These are phyloP conservation scores for Tetrao urogallus DNA, from an alignment of 2,113 vertebrate genomes.

Conservation along the genomic window DNA sequence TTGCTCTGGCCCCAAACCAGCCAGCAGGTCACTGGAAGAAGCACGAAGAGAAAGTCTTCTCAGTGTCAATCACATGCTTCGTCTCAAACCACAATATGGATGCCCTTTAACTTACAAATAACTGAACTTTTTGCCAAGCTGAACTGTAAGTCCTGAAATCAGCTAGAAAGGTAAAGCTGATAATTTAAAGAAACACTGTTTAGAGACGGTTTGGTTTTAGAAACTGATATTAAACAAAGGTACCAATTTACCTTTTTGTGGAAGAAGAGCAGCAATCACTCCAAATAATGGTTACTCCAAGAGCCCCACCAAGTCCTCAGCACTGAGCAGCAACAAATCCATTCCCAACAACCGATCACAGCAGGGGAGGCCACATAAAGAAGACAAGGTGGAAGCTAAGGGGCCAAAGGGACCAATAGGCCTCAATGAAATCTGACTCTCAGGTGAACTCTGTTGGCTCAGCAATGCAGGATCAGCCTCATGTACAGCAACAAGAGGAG, in stretches of 20 bases:
- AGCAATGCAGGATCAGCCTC: fast-evolving
- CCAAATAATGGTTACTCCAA: neutral
- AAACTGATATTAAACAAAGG: neutral
- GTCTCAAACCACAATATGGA: too few species aligned
- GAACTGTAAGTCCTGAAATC: neutral
- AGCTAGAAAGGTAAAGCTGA: neutral
- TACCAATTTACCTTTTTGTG: too few species aligned
- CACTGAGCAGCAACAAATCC: neutral
- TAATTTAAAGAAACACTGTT: neutral
- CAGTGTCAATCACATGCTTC: neutral
- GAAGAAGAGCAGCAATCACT: neutral
- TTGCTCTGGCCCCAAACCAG: neutral
- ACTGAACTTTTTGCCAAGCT: neutral
- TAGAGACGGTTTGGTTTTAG: neutral
- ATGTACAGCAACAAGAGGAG: neutral
- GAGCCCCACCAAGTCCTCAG: neutral
- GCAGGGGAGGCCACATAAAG: neutral
- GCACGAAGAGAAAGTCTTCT: neutral
- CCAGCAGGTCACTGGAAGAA: neutral
- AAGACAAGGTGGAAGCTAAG: neutral
- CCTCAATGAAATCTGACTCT: fast-evolving
- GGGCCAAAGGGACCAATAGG: too few species aligned
- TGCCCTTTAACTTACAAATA: neutral
- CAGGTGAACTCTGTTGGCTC: fast-evolving
- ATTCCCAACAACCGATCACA: neutral